Evolutionary conservation across 2,797 vertebrate genomes (phyloP).

Genomic region (Echeneis naucrates): DNA sequence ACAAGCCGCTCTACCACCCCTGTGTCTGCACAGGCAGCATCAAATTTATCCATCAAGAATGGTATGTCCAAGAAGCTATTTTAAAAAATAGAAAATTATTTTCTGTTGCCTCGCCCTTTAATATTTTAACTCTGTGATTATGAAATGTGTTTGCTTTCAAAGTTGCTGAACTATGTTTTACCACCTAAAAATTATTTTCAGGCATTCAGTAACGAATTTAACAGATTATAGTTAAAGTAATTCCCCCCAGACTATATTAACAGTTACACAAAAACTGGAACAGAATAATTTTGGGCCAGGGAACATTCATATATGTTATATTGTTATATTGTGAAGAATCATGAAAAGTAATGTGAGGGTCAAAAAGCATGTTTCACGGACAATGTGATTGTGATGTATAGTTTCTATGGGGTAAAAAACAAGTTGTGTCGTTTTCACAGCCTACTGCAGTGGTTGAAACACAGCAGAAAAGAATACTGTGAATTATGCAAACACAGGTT

Average conservation of each 20-base stretch:
- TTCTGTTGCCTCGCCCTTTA: not conserved
- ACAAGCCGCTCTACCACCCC: slow-evolving; percentile 96
- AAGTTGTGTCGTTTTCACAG: slow-evolving; percentile 79
- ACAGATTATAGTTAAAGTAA: not conserved
- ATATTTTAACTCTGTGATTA: not conserved
- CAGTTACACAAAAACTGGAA: not conserved
- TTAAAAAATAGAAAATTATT: not conserved
- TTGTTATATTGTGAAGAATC: not conserved
- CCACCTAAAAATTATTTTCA: not conserved
- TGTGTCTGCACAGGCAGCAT: slow-evolving; percentile 99
- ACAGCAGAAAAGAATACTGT: slow-evolving; percentile 99
- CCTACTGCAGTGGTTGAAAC: slow-evolving; percentile 98
- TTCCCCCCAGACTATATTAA: not conserved
- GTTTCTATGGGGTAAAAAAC: not conserved
- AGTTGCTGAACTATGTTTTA: not conserved
- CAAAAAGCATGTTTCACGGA: not conserved
- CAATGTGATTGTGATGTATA: not conserved
- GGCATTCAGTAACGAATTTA: not conserved
- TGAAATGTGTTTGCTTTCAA: not conserved
- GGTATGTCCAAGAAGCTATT: slow-evolving; percentile 81
- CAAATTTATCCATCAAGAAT: slow-evolving; percentile 99
- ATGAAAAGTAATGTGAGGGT: not conserved
- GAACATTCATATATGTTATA: not conserved
- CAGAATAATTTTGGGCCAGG: not conserved
- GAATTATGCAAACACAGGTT: slow-evolving; percentile 99